Percentiles rank a stretch among this genome's conserved stretches.
Evolutionary conservation across 2,888 invertebrate species (phyloP).

Genomic region (Drosophila paramelanica): DNA sequence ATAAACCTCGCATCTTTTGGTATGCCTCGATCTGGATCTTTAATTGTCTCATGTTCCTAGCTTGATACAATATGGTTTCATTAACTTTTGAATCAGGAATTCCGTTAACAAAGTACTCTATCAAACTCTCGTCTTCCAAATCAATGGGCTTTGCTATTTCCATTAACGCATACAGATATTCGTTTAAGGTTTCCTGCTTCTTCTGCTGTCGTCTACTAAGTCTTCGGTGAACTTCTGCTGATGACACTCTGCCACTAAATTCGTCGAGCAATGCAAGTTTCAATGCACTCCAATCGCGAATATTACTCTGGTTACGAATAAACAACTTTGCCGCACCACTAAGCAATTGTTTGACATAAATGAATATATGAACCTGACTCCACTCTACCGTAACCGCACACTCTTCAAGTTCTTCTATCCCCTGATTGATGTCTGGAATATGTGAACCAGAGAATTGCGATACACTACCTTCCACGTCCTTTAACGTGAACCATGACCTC

Average conservation of each 20-base stretch:
- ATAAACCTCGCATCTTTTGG: background rate
- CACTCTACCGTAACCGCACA: too few species aligned
- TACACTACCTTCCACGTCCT: background rate
- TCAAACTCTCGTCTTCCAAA: too few species aligned
- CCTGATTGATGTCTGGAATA: background rate
- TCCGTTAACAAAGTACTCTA: constrained; percentile 10
- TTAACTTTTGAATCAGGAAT: background rate
- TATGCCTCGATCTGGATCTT: constrained; percentile 7
- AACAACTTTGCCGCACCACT: background rate
- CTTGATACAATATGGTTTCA: constrained; percentile 6
- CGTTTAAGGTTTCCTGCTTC: background rate
- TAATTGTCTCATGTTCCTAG: constrained; percentile 9
- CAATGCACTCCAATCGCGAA: background rate
- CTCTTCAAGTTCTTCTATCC: too few species aligned
- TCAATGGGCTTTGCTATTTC: too few species aligned
- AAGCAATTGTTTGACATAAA: background rate
- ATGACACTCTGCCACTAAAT: background rate
- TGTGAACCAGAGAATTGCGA: background rate
- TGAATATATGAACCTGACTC: background rate
- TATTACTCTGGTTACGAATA: background rate
- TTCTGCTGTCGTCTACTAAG: background rate
- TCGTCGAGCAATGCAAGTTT: too few species aligned
- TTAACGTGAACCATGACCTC: background rate
- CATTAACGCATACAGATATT: background rate
- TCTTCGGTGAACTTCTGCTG: background rate